Evolutionary conservation across 2,888 invertebrate genomes (phyloP), one percentile per base, ranked within the genome.

Genomic region (Seira sanloemensis): DNA sequence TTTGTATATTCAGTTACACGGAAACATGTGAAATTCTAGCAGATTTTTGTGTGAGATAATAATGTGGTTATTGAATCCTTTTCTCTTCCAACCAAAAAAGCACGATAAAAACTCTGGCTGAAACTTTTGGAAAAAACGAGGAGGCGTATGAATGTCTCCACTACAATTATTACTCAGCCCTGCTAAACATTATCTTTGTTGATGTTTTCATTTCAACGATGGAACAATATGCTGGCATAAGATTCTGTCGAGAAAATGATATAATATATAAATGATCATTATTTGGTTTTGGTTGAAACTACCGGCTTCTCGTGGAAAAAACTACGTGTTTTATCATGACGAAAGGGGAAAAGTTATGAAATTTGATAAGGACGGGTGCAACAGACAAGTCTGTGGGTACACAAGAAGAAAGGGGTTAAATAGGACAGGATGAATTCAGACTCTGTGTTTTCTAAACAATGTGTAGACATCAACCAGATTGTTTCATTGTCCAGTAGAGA

Each of bases 11-110:
- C 77, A 71, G 82, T 62, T 77, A 82, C 82, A 77, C 82, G 77
- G 77, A 77, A 82, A 82, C 82, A 62, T 67, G 50, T 67, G 82
- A 82, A 82, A 82, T 76, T 82, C 77, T 76, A 75, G 62, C 71
- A 77, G 82, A 82, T 82, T 50, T 65, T 46, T 21, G n/a, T n/a
- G 18, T 62, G 50, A 21, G 81, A 76, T 82, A 77, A 77, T 82
- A 77, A 58, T 77, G 77, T 76, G 82, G 82, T 82, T 82, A 82
- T 82, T 82, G 82, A 82, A 82, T 82, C 82, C 82, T 72, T 77
- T 82, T 82, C 68, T 80, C 68, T 80, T 62, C 65, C 37, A 37
- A 37, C 37, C 58, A 58, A 18, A 58, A 58, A 58, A 58, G n/a
- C n/a, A 58, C n/a, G 9, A 58, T 58, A 58, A 58, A 58, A 58